A percentile compares a stretch with the other conserved stretches of the same genome.
phyloP scores from a whole-genome alignment of 2,888 invertebrate genomes.

The Ceraclea dissimilis region DNA sequence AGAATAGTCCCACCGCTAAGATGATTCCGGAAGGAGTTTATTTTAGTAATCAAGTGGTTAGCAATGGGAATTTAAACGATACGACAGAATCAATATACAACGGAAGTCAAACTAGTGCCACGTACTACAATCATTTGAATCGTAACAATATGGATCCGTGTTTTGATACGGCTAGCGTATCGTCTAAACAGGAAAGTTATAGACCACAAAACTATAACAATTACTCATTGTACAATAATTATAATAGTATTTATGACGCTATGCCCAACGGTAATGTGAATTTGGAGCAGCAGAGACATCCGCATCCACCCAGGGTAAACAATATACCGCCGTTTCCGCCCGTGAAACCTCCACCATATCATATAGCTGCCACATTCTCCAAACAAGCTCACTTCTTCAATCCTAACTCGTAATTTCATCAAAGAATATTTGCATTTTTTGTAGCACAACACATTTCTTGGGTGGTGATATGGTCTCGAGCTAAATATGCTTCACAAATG shows the following conservation, averaged over 20 bases:
- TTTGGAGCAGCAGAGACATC: slow-evolving; percentile 27
- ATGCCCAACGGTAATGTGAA: slow-evolving; percentile 38
- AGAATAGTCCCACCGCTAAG: slow-evolving; percentile 11
- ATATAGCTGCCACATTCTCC: slow-evolving; percentile 75
- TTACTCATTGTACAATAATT: slow-evolving; percentile 39
- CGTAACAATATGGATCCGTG: slow-evolving; percentile 9
- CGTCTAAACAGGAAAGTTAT: slow-evolving; percentile 17
- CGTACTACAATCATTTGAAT: slow-evolving; percentile 17
- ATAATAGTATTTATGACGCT: slow-evolving; percentile 45
- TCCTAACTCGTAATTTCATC: slow-evolving; percentile 15
- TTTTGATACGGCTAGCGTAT: slow-evolving; percentile 21
- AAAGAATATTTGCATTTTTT: neutral
- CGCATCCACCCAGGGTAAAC: slow-evolving; percentile 30
- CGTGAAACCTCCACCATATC: slow-evolving; percentile 68
- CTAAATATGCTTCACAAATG: too few species aligned
- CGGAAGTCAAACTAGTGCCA: slow-evolving; percentile 8
- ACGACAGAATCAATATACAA: slow-evolving; percentile 5
- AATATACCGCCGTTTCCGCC: slow-evolving; percentile 23
- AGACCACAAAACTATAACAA: slow-evolving; percentile 8
- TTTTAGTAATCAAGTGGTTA: slow-evolving; percentile 4
- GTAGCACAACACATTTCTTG: too few species aligned
- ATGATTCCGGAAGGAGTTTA: slow-evolving; percentile 9
- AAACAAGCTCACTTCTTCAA: slow-evolving; percentile 67
- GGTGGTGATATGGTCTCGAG: too few species aligned
- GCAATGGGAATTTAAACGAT: neutral